phyloP scores from a whole-genome alignment of 2,888 invertebrate genomes.

The Heliothis peltigera region DNA sequence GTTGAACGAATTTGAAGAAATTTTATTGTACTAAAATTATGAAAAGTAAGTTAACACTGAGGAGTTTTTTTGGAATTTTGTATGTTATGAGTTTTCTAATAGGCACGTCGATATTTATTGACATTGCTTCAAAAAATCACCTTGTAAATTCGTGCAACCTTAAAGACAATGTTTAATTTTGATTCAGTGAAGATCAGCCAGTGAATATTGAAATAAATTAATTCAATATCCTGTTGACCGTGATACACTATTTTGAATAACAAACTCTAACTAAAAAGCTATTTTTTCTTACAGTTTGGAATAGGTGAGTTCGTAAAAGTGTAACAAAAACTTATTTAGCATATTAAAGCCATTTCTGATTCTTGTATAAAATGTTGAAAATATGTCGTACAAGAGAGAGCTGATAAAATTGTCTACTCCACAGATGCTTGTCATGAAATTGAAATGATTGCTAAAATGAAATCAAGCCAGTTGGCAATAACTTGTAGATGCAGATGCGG shows the following conservation, averaged over 20 bases:
- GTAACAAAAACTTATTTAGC: slow-evolving; percentile 5
- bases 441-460: slow-evolving; percentile 50
- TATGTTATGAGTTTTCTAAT: too few relatives aligned
- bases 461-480: slow-evolving; percentile 31
- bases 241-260: slow-evolving; percentile 2
- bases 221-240: slow-evolving; percentile 2
- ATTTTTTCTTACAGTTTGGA: neutral
- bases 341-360: slow-evolving; percentile 7
- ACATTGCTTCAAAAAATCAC: neutral
- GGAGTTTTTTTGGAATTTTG: neutral
- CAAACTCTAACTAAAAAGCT: neutral
- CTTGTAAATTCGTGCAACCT: neutral
- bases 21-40: slow-evolving; percentile 12
- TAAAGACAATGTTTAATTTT: neutral
- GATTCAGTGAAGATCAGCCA: neutral
- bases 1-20: too few relatives aligned
- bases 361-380: slow-evolving; percentile 14
- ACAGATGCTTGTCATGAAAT: slow-evolving; percentile 44
- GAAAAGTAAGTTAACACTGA: neutral
- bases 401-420: slow-evolving; percentile 16
- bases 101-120: too few relatives aligned
- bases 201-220: neutral
- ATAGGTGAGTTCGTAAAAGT: slow-evolving; percentile 12
- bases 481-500: slow-evolving; percentile 7
- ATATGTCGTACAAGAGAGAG: slow-evolving; percentile 28